Base-by-base conservation (phyloP, 2,113 vertebrate genomes). In the Nycticorax nycticorax region DNA sequence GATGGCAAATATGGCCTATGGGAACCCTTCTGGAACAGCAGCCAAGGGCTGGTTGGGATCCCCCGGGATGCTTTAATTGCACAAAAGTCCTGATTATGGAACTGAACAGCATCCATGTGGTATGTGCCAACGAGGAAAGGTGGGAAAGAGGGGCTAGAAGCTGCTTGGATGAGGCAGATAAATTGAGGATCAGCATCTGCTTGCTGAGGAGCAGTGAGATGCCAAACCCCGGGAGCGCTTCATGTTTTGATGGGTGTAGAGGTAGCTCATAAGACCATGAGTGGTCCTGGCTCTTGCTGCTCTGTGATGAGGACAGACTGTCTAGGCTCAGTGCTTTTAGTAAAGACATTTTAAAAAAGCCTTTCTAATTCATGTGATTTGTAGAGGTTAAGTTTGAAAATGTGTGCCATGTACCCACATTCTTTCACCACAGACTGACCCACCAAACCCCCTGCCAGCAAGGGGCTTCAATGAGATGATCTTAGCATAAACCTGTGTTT, bases 251-350 rank as follows among this genome's bases (percentile, higher is more conserved):
- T 20, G 27, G n/a, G 10, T 8, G 6, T 68, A 74, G 68, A 39
- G 50, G 12, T 18, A 71, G 64, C 0, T 1, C 47, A 30, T 6
- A 81, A 33, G 18, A 41, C 37, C 0, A 0, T 53, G 32, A 72
- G 32, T 27, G 21, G 7, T 69, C 8, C 45, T 92, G 43, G 39
- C 23, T 91, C 14, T 13, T 52, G 28, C 62, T 83, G 63, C 53
- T 88, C 50, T 0, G 0, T n/a, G 48, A 32, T 9, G 8, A 90
- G 24, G 35, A 57, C 12, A 17, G 33, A 33, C 8, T 69, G 20
- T 66, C 35, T 33, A 48, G 26, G 9, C 20, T 56, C 59, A 68
- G 39, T 57, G 39, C 24, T 94, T 77, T 53, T 20, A 69, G 39
- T 39, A 45, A 75, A 66, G 24, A 52, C 4, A 26, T 39, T 76